Conservation (phyloP, 2,113 vertebrate species). For the Plecturocebus donacophilus region DNA sequence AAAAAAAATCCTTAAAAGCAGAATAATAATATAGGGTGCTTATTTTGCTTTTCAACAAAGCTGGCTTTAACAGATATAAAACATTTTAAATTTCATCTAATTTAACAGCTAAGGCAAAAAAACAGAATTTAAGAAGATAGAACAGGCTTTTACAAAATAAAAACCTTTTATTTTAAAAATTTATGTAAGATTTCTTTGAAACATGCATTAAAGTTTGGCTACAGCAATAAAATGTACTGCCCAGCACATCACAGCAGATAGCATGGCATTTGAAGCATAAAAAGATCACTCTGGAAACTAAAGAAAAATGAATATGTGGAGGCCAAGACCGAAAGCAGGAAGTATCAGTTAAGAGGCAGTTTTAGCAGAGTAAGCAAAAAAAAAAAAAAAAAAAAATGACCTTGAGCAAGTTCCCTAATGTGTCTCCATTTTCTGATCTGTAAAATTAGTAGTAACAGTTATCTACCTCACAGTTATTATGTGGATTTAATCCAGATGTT, state of each 20-base stretch:
- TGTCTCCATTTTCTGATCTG: conserved; percentile 17
- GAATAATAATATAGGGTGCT: neutral
- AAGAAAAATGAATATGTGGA: neutral
- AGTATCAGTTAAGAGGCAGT: neutral
- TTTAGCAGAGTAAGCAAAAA: neutral
- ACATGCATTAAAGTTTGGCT: conserved; percentile 21
- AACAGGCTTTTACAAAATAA: conserved; percentile 27
- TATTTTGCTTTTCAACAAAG: conserved; percentile 30
- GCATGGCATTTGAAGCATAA: neutral
- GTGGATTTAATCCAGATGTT: neutral
- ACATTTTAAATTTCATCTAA: conserved; percentile 51
- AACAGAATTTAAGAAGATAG: neutral
- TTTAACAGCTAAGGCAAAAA: conserved; percentile 43
- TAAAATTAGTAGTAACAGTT: neutral
- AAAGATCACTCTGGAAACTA: neutral
- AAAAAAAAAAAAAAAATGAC: neutral
- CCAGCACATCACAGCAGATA: neutral
- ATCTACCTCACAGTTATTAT: neutral
- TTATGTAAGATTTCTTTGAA: conserved; percentile 28
- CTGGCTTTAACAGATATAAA: conserved; percentile 32
- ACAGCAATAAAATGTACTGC: neutral
- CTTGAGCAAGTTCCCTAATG: neutral
- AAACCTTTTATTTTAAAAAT: neutral
- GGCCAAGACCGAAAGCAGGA: neutral
- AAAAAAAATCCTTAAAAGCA: conserved; percentile 18